These are phyloP conservation scores for Budorcas taxicolor DNA, from an alignment of 2,113 vertebrate species.

Conservation along the genomic window DNA sequence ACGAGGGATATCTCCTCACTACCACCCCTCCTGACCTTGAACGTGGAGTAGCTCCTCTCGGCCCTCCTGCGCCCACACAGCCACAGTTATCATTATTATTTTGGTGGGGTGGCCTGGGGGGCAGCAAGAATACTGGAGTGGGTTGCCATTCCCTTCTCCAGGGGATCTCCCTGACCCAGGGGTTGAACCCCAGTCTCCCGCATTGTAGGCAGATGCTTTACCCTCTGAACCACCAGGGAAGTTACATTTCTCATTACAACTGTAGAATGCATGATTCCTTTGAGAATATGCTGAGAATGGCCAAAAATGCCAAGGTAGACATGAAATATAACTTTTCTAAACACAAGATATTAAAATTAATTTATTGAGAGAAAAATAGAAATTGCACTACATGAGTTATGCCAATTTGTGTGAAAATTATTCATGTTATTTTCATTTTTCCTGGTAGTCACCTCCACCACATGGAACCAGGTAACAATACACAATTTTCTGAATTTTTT, in stretches of 20 bases:
- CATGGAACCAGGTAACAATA: not conserved
- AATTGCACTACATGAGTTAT: not conserved
- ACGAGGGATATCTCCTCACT: too few relatives aligned
- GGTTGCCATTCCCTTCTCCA: too few relatives aligned
- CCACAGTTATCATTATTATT: too few relatives aligned
- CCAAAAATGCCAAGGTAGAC: not conserved
- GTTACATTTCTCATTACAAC: not conserved
- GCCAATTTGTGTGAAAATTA: not conserved
- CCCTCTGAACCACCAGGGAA: too few relatives aligned
- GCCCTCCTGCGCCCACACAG: too few relatives aligned
- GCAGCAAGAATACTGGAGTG: too few relatives aligned
- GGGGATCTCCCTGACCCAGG: too few relatives aligned
- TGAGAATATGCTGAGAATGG: not conserved
- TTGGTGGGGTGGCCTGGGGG: too few relatives aligned
- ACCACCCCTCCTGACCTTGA: too few relatives aligned
- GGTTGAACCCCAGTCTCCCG: fast-evolving
- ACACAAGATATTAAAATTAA: not conserved
- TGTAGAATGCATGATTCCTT: not conserved
- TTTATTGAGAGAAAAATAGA: not conserved
- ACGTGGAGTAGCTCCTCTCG: fast-evolving
- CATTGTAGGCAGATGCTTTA: too few relatives aligned
- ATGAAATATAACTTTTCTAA: not conserved
- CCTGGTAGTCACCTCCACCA: not conserved
- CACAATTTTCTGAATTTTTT: not conserved
- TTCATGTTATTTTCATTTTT: not conserved